Evolutionary conservation across 2,797 vertebrate genomes (phyloP).

Genomic region (Spondyliosoma cantharus): DNA sequence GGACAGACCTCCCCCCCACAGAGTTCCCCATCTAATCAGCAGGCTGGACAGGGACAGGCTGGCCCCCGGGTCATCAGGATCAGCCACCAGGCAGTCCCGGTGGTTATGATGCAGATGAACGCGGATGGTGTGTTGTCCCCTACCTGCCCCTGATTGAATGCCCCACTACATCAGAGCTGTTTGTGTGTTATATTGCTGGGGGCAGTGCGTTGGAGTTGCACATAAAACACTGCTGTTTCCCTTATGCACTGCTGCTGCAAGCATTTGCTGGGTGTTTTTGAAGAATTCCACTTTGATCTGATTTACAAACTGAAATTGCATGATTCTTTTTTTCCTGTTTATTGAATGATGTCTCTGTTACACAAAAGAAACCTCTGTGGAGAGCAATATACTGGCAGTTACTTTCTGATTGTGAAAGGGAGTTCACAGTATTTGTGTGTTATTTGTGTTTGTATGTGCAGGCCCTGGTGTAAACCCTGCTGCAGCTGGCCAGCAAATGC

Average conservation of each 20-base stretch:
- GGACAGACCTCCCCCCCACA: conserved; percentile 81
- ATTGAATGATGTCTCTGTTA: neutral
- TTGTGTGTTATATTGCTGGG: conserved; percentile 31
- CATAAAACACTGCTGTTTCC: neutral
- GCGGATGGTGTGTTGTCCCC: conserved; percentile 87
- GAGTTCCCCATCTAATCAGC: conserved; percentile 82
- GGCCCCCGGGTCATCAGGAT: conserved; percentile 92
- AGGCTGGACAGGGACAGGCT: conserved; percentile 83
- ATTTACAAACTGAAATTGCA: neutral
- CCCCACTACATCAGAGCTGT: conserved; percentile 21
- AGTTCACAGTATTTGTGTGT: conserved; percentile 35
- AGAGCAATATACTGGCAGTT: neutral
- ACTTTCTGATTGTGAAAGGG: neutral
- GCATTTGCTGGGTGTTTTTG: conserved; percentile 2
- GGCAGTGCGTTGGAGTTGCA: conserved; percentile 9
- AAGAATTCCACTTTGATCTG: conserved; percentile 1
- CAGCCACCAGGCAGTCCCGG: conserved; percentile 92
- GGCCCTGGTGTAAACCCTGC: conserved; percentile 76
- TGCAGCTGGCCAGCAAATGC: conserved; percentile 77
- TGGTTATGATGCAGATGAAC: conserved; percentile 98
- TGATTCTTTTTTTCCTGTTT: neutral
- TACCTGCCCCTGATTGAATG: conserved; percentile 75
- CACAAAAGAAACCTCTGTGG: neutral
- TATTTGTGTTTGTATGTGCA: conserved; percentile 57
- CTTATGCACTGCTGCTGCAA: conserved; percentile 22